phyloP scores from a whole-genome alignment of 2,888 invertebrate species.

The Sympetrum striolatum region DNA sequence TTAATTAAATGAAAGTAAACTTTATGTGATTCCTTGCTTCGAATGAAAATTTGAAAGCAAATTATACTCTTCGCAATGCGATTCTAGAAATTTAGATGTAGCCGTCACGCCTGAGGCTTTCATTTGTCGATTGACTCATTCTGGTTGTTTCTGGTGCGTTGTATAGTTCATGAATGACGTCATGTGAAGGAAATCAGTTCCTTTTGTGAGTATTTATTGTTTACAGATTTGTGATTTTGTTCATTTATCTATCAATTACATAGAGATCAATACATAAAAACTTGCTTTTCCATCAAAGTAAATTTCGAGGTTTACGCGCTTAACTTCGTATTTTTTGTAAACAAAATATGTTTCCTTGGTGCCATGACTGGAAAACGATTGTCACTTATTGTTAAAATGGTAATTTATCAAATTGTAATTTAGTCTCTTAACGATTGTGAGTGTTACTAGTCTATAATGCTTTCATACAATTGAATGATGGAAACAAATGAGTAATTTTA shows the following conservation, averaged over 20 bases:
- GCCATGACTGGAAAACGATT: constrained; percentile 23
- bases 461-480: too few relatives aligned
- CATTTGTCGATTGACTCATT: constrained; percentile 29
- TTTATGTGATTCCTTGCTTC: too few relatives aligned
- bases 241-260: not conserved
- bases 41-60: too few relatives aligned
- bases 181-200: not conserved
- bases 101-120: not conserved
- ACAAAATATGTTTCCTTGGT: constrained; percentile 2
- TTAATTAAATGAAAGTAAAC: too few relatives aligned
- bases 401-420: not conserved
- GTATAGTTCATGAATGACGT: constrained; percentile 1
- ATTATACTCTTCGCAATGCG: too few relatives aligned
- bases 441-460: too few relatives aligned
- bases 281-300: not conserved
- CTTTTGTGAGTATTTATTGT: constrained; percentile 15
- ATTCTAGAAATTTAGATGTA: not conserved
- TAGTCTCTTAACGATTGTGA: not conserved
- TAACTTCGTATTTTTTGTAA: constrained; percentile 23
- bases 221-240: not conserved
- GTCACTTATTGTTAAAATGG: not conserved
- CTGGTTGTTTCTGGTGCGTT: not conserved
- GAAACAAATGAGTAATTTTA: too few relatives aligned
- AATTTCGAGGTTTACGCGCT: not conserved
- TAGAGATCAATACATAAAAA: not conserved